phyloP scores from a whole-genome alignment of 64 coral and sea anemone species.

The Montipora efflorescens region DNA sequence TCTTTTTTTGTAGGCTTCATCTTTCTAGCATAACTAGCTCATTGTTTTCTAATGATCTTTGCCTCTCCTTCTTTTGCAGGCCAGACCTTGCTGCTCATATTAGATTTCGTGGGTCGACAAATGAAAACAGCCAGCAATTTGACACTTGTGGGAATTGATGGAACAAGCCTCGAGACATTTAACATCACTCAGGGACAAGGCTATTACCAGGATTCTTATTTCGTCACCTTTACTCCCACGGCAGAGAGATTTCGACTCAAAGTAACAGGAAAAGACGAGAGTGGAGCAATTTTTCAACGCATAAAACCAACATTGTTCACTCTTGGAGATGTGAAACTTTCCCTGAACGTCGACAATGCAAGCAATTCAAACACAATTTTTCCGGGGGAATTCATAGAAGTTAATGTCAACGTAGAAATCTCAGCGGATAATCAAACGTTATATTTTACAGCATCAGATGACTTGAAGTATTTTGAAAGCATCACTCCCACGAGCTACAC shows the following conservation, averaged over 20 bases:
- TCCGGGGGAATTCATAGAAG: slow-evolving; percentile 20
- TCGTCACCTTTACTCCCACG: slow-evolving; percentile 41
- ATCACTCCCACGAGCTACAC: slow-evolving; percentile 16
- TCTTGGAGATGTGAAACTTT: slow-evolving; percentile 52
- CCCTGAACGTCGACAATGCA: neutral
- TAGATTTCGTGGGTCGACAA: too few species aligned
- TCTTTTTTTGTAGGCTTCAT: too few species aligned
- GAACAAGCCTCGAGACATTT: too few species aligned
- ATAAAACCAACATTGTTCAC: slow-evolving; percentile 58
- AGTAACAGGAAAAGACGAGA: slow-evolving; percentile 49
- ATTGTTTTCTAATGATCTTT: too few species aligned
- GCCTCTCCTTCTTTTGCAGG: too few species aligned
- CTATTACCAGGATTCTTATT: slow-evolving; percentile 42
- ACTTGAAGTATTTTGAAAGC: slow-evolving; percentile 9
- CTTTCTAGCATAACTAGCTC: too few species aligned
- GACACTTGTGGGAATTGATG: too few species aligned
- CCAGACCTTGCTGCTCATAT: too few species aligned
- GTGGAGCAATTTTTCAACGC: slow-evolving; percentile 41
- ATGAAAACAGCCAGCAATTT: too few species aligned
- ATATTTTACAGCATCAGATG: slow-evolving; percentile 65
- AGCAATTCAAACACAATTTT: slow-evolving; percentile 18
- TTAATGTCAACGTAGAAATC: slow-evolving; percentile 45
- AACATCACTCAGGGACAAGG: slow-evolving; percentile 41
- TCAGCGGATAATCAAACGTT: slow-evolving; percentile 10
- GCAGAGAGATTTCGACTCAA: slow-evolving; percentile 49